Evolutionary conservation across 2,113 vertebrate species (phyloP).

Genomic region (Sapajus apella): DNA sequence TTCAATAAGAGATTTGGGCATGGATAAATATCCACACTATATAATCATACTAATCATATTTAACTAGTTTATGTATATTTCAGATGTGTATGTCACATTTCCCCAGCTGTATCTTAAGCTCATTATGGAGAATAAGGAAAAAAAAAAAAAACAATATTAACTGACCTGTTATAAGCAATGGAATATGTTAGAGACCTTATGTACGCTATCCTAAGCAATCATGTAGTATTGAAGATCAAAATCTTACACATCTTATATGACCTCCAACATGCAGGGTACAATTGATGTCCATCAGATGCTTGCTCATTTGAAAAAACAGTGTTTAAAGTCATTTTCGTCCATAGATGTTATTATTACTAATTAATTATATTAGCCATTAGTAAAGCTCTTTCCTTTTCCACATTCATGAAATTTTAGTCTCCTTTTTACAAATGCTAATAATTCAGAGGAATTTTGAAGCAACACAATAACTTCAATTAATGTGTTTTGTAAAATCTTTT

Average conservation of each 20-base stretch:
- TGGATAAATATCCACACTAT: too few relatives aligned
- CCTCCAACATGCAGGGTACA: background rate
- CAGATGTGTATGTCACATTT: background rate
- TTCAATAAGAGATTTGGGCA: too few relatives aligned
- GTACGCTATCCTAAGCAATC: background rate
- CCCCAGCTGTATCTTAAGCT: background rate
- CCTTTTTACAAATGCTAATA: conserved; percentile 19
- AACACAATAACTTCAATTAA: background rate
- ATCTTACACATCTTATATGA: background rate
- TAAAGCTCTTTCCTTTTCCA: background rate
- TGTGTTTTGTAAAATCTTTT: background rate
- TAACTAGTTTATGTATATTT: background rate
- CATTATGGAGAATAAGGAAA: background rate
- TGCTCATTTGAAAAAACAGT: background rate
- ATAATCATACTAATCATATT: background rate
- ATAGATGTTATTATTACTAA: background rate
- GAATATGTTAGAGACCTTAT: background rate
- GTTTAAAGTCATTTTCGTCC: background rate
- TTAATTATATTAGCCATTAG: background rate
- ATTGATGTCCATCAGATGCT: background rate
- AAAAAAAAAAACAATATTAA: background rate
- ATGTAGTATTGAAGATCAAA: background rate
- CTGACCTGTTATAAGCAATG: background rate
- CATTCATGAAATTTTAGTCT: conserved; percentile 12
- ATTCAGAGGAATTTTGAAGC: background rate